These are phyloP conservation scores for Spisula subtruncata DNA, from an alignment of 2,888 invertebrate species.

Conservation along the genomic window DNA sequence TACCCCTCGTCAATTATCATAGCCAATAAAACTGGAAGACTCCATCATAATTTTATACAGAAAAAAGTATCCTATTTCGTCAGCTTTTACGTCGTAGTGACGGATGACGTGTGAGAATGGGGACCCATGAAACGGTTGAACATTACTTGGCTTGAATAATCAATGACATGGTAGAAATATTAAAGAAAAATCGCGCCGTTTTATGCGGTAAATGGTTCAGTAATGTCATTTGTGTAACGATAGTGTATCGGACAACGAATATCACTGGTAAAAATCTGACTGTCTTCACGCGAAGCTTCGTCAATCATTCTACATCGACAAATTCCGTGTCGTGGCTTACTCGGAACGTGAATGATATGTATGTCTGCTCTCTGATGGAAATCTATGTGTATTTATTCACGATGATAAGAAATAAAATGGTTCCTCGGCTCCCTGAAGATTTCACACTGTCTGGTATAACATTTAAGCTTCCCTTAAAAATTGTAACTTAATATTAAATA, in stretches of 20 bases:
- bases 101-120: neutral
- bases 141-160: slow-evolving; percentile 18
- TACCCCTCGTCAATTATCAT: slow-evolving; percentile 26
- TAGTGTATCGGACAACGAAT: neutral
- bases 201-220: slow-evolving; percentile 27
- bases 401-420: slow-evolving; percentile 11
- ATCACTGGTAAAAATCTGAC: slow-evolving; percentile 6
- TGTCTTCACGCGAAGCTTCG: neutral
- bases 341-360: neutral
- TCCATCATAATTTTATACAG: slow-evolving; percentile 34
- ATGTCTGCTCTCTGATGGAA: slow-evolving; percentile 13
- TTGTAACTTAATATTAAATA: neutral
- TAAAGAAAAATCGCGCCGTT: neutral
- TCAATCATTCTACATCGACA: neutral
- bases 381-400: slow-evolving; percentile 16
- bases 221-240: slow-evolving; percentile 30
- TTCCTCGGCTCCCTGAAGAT: neutral
- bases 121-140: slow-evolving; percentile 4
- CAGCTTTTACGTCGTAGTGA: neutral
- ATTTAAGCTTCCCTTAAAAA: neutral
- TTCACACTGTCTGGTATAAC: neutral
- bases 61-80: slow-evolving; percentile 32
- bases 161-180: slow-evolving; percentile 21
- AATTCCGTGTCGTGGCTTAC: neutral
- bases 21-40: slow-evolving; percentile 26